Percentiles rank a stretch among this genome's conserved stretches.
phyloP scores from a whole-genome alignment of 2,113 vertebrate genomes.

The Salvator merianae region DNA sequence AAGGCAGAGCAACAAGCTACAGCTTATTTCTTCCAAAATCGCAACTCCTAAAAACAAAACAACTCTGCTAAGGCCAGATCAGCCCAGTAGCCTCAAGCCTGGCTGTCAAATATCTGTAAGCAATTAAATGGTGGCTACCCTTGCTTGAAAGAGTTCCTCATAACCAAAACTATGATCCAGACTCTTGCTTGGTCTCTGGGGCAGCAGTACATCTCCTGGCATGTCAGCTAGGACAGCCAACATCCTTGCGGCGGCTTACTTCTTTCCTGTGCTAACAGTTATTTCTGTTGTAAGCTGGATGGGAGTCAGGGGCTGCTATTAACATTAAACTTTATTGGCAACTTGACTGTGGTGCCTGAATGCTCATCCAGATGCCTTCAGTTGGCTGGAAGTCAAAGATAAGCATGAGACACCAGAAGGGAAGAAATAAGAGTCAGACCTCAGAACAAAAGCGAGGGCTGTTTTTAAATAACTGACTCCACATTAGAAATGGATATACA shows the following conservation, averaged over 20 bases:
- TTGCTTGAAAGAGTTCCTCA: not conserved
- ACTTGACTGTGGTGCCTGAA: not conserved
- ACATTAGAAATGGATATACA: too few species aligned
- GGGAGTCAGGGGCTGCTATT: not conserved
- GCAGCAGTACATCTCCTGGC: not conserved
- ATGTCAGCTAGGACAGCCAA: not conserved
- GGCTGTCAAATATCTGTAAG: not conserved
- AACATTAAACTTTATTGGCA: not conserved
- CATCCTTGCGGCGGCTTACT: not conserved
- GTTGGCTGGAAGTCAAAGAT: not conserved
- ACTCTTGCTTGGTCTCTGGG: not conserved
- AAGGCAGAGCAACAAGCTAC: too few species aligned
- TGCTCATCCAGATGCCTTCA: conserved; percentile 4
- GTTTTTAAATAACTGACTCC: too few species aligned
- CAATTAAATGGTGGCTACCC: not conserved
- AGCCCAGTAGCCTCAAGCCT: not conserved
- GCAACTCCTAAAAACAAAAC: not conserved
- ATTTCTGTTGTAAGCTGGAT: not conserved
- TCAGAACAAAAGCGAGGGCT: conserved; percentile 17
- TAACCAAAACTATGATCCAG: not conserved
- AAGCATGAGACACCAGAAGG: not conserved
- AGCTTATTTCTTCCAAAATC: too few species aligned
- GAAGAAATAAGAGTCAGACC: not conserved
- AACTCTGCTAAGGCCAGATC: too few species aligned
- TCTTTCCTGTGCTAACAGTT: not conserved